A percentile compares a stretch with the other conserved stretches of the same genome.
These are phyloP conservation scores for Podarcis siculus DNA, from an alignment of 2,797 vertebrate genomes.

Conservation along the genomic window DNA sequence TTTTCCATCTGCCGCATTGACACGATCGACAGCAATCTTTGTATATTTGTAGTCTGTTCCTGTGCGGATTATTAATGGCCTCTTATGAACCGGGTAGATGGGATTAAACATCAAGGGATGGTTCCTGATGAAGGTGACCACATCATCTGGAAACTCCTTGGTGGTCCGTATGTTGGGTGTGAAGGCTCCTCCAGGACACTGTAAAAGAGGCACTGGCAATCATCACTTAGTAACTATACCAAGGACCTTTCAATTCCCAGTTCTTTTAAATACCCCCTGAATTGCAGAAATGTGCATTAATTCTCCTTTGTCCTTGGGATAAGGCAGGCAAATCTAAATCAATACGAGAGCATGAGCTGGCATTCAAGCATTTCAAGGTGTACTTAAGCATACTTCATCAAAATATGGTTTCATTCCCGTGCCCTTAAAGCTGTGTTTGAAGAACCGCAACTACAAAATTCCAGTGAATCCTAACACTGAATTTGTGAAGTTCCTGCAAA, in stretches of 20 bases:
- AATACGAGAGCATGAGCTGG: conserved; percentile 12
- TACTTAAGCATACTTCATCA: neutral
- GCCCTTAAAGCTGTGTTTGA: conserved; percentile 40
- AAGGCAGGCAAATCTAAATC: neutral
- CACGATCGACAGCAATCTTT: conserved; percentile 93
- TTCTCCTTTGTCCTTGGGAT: neutral
- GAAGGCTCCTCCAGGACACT: conserved; percentile 94
- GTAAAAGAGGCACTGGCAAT: neutral
- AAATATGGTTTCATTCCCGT: conserved; percentile 29
- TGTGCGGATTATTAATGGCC: conserved; percentile 90
- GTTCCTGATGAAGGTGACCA: conserved; percentile 95
- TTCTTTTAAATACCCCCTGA: neutral
- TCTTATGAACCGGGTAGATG: conserved; percentile 90
- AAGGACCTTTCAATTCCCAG: conserved; percentile 21
- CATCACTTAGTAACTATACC: conserved; percentile 1
- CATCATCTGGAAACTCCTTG: conserved; percentile 97
- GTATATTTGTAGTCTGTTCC: conserved; percentile 94
- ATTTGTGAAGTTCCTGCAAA: neutral
- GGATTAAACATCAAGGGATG: conserved; percentile 97
- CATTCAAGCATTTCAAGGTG: neutral
- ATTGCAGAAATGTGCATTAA: neutral
- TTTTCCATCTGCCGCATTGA: conserved; percentile 91
- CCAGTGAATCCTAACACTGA: neutral
- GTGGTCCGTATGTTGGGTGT: conserved; percentile 92
- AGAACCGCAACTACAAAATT: neutral